phyloP scores from a whole-genome alignment of 2,888 invertebrate species.

The Cerastis leucographa region DNA sequence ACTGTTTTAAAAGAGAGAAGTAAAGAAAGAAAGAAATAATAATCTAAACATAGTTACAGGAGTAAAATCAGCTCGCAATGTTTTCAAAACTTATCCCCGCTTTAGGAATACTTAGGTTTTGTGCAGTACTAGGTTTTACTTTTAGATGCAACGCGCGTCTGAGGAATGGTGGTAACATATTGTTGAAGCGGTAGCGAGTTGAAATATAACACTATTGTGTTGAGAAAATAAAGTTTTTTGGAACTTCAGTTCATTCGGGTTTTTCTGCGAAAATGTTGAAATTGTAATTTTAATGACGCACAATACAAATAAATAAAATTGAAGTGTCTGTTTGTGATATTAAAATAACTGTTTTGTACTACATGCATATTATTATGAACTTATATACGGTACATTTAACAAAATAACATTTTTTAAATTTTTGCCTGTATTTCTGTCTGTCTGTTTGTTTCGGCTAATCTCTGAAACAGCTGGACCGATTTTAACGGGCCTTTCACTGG shows the following conservation, averaged over 20 bases:
- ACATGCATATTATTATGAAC: no score
- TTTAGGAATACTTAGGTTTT: slow-evolving; percentile 84
- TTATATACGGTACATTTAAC: no score
- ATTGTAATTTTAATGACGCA: no score
- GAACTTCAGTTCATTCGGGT: not conserved
- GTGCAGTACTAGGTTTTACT: slow-evolving; percentile 82
- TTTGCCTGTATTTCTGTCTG: no score
- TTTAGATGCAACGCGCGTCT: slow-evolving; percentile 74
- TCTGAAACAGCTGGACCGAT: no score
- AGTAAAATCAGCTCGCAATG: slow-evolving; percentile 78
- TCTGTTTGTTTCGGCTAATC: no score
- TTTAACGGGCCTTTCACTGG: no score
- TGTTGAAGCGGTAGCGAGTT: slow-evolving; percentile 57
- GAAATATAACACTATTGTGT: not conserved
- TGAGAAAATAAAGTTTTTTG: not conserved
- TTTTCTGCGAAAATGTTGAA: no score
- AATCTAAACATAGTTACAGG: slow-evolving; percentile 69
- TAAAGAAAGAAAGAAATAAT: slow-evolving; percentile 42
- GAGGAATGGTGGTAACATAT: slow-evolving; percentile 34
- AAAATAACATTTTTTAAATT: no score
- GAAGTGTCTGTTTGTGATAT: no score
- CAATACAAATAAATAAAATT: no score
- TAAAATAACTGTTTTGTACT: no score
- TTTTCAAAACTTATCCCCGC: slow-evolving; percentile 80
- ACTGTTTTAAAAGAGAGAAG: slow-evolving; percentile 26